Base-by-base conservation (phyloP, 2,888 invertebrate genomes). In the Andrena marginata region DNA sequence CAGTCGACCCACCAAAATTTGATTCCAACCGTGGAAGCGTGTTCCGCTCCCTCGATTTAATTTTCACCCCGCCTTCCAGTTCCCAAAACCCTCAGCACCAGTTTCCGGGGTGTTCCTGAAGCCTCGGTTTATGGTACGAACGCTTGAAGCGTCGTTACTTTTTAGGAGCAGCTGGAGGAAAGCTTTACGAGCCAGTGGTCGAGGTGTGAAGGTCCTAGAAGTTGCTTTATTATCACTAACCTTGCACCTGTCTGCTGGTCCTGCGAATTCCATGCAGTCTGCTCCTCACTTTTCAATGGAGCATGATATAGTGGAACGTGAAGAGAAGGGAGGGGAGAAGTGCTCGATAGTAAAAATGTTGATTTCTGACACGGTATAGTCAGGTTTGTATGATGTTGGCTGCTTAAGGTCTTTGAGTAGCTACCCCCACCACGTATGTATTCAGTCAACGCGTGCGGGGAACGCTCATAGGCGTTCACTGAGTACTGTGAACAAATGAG, bases 171-270 rank as follows among this genome's bases (percentile, higher is more conserved):
- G 20, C 56, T 56, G 56, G 10, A 10, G 23, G 26, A 20, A 23
- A 56, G 10, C 2, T 26, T 56, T 56, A 56, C 23, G 54, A 23
- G 56, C 56, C 23, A 10, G 26, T 56, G 56, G 23, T 1, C 23
- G 23, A 56, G 56, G 20, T 23, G 56, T 1, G 10, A 56, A 26
- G 56, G 10, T 56, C 26, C 20, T 56, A 56, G 26, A 26, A 56
- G 56, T 56, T 26, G 56, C 56, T 56, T 20, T 56, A 56, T 56
- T 56, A 56, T 26, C 23, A 56, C 23, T 23, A 56, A 56, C 20
- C 26, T 56, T 10, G 20, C 23, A 23, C 16, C 42, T 20, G 13
- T 26, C 13, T 26, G 56, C 56, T 26, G 56, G 23, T 26, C 10
- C 10, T 10, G 56, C 0, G 8, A 6, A 20, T 56, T 56, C 4